Evolutionary conservation across 2,113 vertebrate species (phyloP), one percentile per base, ranked within the genome.

Genomic region (Psilopsiagon aurifrons): DNA sequence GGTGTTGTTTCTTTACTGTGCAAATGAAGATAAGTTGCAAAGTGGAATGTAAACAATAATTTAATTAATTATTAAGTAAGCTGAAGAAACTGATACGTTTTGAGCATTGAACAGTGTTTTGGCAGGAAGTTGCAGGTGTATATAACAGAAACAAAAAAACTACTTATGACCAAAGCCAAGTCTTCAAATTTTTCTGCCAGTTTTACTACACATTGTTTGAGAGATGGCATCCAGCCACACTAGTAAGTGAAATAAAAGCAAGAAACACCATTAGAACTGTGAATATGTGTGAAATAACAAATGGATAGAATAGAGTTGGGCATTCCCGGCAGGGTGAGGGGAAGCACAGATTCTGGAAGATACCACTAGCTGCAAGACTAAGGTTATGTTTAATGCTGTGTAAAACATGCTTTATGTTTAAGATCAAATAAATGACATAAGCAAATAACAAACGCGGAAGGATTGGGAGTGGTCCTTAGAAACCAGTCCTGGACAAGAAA

Each of bases 61-160:
- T 90, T 91, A 95, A 91, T 89, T 88, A 94, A 93, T 97, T 95
- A 88, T 78, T 96, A 83, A 90, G 47, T 71, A 67, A 93, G 80
- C 87, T 92, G 80, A 95, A 92, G 90, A 92, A 84, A 89, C 51
- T 67, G 83, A 80, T 97, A 95, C 46, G 60, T 44, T 77, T 90
- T 78, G 83, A 70, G 87, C 95, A 85, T 12, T 83, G 55, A 93
- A 62, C 67, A 31, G 77, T 44, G 55, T 87, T 83, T 75, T 88
- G 84, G 91, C 83, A 86, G 89, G 63, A 75, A 85, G 17, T 27
- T 80, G 59, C 27, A 64, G 75, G 44, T 44, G 44, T 44, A 43
- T 87, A 52, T 93, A 90, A 86, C 96, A 88, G 76, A 95, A 95
- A 86, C 67, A 80, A 96, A 95, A 95, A 37, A 97, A 52, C 75